Percentiles rank a stretch among this genome's conserved stretches.
Conservation (phyloP, 2,113 vertebrate genomes). For the Drymodes brunneopygia region DNA sequence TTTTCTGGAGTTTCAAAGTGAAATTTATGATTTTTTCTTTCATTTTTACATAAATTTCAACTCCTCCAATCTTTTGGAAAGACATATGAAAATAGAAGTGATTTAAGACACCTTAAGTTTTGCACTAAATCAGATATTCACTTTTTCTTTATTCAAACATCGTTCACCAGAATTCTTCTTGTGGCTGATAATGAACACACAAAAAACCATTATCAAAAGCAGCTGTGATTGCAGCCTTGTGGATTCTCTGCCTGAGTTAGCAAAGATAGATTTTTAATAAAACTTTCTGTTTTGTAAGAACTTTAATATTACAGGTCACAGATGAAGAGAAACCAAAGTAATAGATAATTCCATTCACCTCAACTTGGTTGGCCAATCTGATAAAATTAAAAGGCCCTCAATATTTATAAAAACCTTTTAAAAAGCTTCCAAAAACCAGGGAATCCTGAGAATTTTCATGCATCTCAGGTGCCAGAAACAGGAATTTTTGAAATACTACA, state of each 20-base stretch:
- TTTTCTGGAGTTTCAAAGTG: neutral
- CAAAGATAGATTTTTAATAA: neutral
- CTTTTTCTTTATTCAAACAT: neutral
- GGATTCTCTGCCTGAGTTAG: neutral
- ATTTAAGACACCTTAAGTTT: neutral
- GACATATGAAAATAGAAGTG: neutral
- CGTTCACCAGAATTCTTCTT: neutral
- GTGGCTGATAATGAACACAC: neutral
- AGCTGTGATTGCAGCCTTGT: neutral
- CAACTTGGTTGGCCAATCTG: neutral
- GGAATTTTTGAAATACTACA: neutral
- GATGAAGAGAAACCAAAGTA: neutral
- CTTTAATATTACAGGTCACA: neutral
- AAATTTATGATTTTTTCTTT: neutral
- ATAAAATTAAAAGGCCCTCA: neutral
- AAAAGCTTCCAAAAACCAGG: rapidly evolving
- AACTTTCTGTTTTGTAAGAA: neutral
- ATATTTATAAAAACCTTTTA: neutral
- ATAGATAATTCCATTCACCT: neutral
- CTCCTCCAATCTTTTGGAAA: neutral
- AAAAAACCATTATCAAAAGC: neutral
- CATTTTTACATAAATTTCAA: neutral
- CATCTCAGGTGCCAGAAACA: neutral
- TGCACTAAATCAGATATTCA: rapidly evolving
- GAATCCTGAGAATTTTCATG: neutral